Evolutionary conservation across 2,888 invertebrate genomes (phyloP), one percentile per base, ranked within the genome.

Genomic region (Mechanitis messenoides): DNA sequence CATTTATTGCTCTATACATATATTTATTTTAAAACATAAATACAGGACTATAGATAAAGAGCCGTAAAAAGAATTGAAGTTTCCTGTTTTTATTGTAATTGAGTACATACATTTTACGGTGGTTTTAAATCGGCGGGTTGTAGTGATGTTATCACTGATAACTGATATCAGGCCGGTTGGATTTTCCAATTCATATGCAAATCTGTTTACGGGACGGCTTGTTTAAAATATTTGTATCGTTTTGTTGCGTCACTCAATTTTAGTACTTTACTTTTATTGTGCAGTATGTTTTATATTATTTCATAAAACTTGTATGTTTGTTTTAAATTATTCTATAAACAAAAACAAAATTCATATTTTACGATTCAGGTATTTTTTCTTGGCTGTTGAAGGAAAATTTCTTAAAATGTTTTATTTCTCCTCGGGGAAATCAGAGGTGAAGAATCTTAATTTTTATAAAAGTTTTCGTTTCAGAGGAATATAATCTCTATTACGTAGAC

Each of bases 351-450:
- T 46, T 57, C 47, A 61, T 62, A 62, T 63, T 62, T 62, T 56
- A 60, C 53, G 62, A 53, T 63, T 64, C 61, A 60, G 64, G 55
- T 59, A 64, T 58, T 64, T 62, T 64, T 64, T 59, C 62, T 53
- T 53, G 58, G 56, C 35, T 35, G 35, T 60, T 58, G 72, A 78
- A 74, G 76, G 81, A 74, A 75, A 79, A 82, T 85, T 85, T 84
- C 84, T 76, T 78, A 81, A 84, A 87, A 85, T 81, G 82, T 74
- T 77, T 76, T 72, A 74, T 73, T 71, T 75, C 71, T 75, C 88
- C 88, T 81, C 74, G 77, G 88, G 88, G 88, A 89, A 89, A 89
- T 89, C 87, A 87, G 77, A 77, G 75, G 77, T 79, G 71, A 71
- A 77, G 75, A 74, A 74, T 74, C 75, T 77, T 75, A 69, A 67